Conservation (phyloP, 2,113 vertebrate genomes). For the Ranitomeya variabilis region DNA sequence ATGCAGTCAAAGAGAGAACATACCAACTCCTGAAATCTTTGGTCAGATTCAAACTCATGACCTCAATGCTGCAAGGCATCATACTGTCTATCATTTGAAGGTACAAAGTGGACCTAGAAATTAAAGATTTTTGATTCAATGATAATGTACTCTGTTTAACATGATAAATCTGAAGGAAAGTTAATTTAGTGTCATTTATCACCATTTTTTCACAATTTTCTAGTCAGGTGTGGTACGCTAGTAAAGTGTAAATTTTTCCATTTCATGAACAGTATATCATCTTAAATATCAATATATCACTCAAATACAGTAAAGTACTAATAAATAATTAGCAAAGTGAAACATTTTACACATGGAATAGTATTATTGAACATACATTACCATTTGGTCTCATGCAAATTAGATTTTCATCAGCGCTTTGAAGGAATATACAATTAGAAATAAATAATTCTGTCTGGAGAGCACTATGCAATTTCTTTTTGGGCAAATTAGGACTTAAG, state of each 20-base stretch:
- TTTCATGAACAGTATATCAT: background rate
- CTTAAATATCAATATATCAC: no score
- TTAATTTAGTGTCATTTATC: background rate
- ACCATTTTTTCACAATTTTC: background rate
- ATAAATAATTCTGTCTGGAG: background rate
- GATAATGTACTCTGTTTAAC: background rate
- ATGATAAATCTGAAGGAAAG: background rate
- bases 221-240: background rate
- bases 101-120: no score
- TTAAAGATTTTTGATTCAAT: no score
- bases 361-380: slow-evolving; percentile 3
- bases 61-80: no score
- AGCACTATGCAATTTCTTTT: background rate
- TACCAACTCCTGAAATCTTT: no score
- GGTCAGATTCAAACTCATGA: no score
- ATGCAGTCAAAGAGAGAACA: no score
- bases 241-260: background rate
- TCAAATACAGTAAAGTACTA: background rate
- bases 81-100: no score
- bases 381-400: slow-evolving; percentile 12
- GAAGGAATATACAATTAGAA: background rate
- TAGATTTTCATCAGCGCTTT: slow-evolving; percentile 1
- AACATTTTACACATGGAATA: background rate
- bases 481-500: slow-evolving; percentile 4
- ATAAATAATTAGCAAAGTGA: background rate